phyloP scores from a whole-genome alignment of 2,113 vertebrate genomes.

The Cervus canadensis region DNA sequence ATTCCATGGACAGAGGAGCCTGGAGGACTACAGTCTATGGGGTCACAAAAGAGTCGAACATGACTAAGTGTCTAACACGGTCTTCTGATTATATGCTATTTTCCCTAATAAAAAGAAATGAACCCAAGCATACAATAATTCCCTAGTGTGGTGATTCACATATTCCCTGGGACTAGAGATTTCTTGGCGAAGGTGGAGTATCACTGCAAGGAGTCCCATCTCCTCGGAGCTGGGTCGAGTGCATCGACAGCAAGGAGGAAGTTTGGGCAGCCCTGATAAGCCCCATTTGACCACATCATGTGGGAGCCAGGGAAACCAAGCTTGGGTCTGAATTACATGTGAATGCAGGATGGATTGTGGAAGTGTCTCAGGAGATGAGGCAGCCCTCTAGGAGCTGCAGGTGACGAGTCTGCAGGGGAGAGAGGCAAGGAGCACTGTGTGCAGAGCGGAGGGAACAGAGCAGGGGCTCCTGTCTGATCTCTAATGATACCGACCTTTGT shows the following conservation, averaged over 20 bases:
- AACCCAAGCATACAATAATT: not conserved
- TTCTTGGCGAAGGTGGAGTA: not conserved
- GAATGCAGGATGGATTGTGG: not conserved
- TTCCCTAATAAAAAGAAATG: not conserved
- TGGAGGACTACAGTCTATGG: not conserved
- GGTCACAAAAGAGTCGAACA: not conserved
- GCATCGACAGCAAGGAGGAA: not conserved
- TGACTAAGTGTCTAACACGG: not conserved
- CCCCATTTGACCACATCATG: not conserved
- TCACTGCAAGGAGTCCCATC: not conserved
- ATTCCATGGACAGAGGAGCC: not conserved
- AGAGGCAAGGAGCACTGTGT: not conserved
- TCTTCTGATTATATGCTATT: not conserved
- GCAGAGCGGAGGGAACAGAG: not conserved
- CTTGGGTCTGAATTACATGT: not conserved
- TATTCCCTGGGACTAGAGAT: not conserved
- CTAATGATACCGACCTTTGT: not conserved
- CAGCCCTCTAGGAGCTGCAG: too few relatives aligned
- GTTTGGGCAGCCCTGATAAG: not conserved
- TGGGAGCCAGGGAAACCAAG: not conserved
- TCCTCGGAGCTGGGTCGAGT: not conserved
- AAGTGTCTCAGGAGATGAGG: not conserved
- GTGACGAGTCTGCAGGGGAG: not conserved
- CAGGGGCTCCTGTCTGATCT: not conserved
- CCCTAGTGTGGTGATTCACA: not conserved